Base-by-base conservation (phyloP, 2,113 vertebrate species). In the Bucco capensis region DNA sequence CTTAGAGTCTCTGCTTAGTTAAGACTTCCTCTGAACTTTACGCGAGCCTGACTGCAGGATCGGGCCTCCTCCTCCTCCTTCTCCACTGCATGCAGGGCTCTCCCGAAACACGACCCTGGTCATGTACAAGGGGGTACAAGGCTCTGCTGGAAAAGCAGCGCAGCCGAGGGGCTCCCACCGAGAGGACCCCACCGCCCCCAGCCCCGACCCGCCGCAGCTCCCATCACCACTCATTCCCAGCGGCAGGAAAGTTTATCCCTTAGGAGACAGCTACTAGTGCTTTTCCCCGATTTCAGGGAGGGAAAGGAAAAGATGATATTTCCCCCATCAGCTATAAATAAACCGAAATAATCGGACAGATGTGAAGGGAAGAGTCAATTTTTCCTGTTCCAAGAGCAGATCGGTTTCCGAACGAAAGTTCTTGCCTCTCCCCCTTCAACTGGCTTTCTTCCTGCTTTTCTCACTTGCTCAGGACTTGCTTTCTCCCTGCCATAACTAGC, bases 311-410 rank as follows among this genome's bases (percentile, higher is more conserved):
- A 93, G 70, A 78, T 61, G 31, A 19, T 73, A 25, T 70, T 88
- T 91, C 88, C 61, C 60, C 15, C 79, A 10, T 33, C 72, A 72
- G 35, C 58, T 94, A 79, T 80, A 92, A 95, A 88, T 88, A 92
- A 88, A 58, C 42, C 12, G 64, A 80, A 94, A 89, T 74, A 73
- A 79, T 56, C 8, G 47, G 50, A 31, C 78, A 78, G 84, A 86
- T 77, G 79, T 57, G 85, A 80, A 92, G 33, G 35, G 61, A 77
- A 83, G 80, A 86, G 60, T 83, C 25, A 80, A 3, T 77, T 89
- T 93, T 76, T 91, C 75, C 83, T 42, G 51, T 77, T 95, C n/a
- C 83, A 74, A 88, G 69, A 1, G 19, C 44, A 80, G 82, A 95
- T 84, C 64, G 49, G 19, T 89, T 88, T 65, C 65, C n/a, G 70